Evolutionary conservation across 1,140 invertebrate genomes (phyloP).

Genomic region (Chrysopa pallens): DNA sequence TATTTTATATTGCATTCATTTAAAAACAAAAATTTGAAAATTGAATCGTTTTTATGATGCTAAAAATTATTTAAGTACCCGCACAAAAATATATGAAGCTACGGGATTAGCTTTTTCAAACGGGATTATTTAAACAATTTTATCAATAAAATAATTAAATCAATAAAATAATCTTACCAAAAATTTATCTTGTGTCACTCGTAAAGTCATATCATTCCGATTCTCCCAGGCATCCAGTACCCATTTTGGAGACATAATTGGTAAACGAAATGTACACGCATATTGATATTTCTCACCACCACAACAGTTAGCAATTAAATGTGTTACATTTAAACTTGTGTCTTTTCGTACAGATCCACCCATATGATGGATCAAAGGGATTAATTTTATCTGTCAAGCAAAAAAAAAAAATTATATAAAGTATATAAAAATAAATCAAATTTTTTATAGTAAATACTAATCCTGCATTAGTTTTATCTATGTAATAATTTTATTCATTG

Average conservation of each 20-base stretch:
- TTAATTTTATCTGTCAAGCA: constrained; percentile 51
- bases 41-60: too few species aligned
- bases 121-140: too few species aligned
- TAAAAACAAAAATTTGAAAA: too few species aligned
- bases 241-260: constrained; percentile 78
- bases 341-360: constrained; percentile 84
- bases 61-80: too few species aligned
- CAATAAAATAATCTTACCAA: constrained; percentile 42
- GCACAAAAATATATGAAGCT: too few species aligned
- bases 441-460: background rate
- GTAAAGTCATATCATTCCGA: constrained; percentile 44
- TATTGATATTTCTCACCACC: constrained; percentile 77
- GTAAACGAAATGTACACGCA: constrained; percentile 73
- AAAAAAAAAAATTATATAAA: constrained; percentile 4
- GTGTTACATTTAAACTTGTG: constrained; percentile 71
- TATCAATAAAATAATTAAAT: too few species aligned
- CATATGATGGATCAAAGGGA: constrained; percentile 82
- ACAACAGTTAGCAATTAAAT: constrained; percentile 74
- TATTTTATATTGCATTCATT: too few species aligned
- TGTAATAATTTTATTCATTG: too few species aligned
- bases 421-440: constrained; percentile 2
- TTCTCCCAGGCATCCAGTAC: constrained; percentile 69
- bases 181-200: constrained; percentile 43
- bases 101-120: too few species aligned
- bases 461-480: too few species aligned